Conservation (phyloP, 1,140 invertebrate species). For the Gerris buenoi region DNA sequence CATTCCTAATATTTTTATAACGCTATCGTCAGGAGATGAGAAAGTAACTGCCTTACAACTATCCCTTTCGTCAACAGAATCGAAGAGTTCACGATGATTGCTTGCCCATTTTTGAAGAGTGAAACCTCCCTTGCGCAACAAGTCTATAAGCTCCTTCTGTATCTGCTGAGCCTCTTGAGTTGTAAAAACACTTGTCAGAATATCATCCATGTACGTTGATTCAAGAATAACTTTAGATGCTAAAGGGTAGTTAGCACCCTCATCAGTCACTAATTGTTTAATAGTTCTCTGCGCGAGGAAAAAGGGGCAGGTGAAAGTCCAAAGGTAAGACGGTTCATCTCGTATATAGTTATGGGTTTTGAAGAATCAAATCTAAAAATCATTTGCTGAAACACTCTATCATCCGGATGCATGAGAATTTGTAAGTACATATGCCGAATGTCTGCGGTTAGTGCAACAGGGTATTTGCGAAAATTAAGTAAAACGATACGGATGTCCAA, state of each 20-base stretch:
- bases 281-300: neutral
- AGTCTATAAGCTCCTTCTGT: neutral
- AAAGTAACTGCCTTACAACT: neutral
- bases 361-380: neutral
- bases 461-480: neutral
- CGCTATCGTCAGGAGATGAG: neutral
- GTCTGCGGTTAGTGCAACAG: neutral
- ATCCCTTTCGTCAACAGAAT: neutral
- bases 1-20: constrained; percentile 4
- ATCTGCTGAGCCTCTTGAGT: neutral
- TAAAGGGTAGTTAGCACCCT: neutral
- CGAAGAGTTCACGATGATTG: neutral
- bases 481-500: neutral
- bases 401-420: neutral
- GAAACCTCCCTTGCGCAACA: neutral
- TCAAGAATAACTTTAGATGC: neutral
- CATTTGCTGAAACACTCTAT: neutral
- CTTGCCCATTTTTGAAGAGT: neutral
- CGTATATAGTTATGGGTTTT: neutral
- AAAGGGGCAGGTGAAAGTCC: neutral
- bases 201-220: neutral
- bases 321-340: neutral
- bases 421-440: neutral
- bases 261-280: neutral
- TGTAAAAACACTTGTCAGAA: neutral